These are phyloP conservation scores for Melanaphis sacchari DNA, from an alignment of 1,140 invertebrate species.

Conservation along the genomic window DNA sequence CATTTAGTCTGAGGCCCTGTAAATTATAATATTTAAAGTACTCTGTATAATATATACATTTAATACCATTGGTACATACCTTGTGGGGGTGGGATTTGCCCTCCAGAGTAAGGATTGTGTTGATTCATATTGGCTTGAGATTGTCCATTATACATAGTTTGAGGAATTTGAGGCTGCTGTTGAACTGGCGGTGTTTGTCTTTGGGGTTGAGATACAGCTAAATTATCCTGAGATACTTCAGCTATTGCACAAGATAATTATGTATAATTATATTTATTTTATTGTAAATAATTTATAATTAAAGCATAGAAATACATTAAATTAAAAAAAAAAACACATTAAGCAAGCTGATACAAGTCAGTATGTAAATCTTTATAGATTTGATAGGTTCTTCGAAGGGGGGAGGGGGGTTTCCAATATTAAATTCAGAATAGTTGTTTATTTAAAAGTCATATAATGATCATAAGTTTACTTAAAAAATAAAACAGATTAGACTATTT, in stretches of 20 bases:
- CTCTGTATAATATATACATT: not conserved
- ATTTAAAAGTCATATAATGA: too few species aligned
- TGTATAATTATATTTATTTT: not conserved
- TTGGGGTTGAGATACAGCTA: slow-evolving; percentile 17
- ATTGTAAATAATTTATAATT: not conserved
- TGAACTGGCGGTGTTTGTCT: slow-evolving; percentile 48
- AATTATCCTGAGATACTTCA: slow-evolving; percentile 47
- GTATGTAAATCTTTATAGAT: too few species aligned
- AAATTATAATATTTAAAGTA: not conserved
- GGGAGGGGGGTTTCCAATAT: too few species aligned
- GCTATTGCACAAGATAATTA: not conserved
- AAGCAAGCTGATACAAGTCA: too few species aligned
- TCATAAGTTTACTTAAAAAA: too few species aligned
- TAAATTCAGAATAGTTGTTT: too few species aligned
- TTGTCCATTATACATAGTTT: slow-evolving; percentile 54
- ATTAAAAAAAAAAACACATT: not conserved
- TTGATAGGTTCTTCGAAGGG: too few species aligned
- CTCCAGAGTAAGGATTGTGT: slow-evolving; percentile 45
- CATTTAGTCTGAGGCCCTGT: slow-evolving; percentile 44
- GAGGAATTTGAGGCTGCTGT: slow-evolving; percentile 18
- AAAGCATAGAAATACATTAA: not conserved
- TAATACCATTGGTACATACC: slow-evolving; percentile 7
- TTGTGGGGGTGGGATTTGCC: slow-evolving; percentile 47
- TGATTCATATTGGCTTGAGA: slow-evolving; percentile 46
- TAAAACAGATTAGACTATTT: too few species aligned